phyloP scores from a whole-genome alignment of 1,140 invertebrate species.

The Atopsyche davidsoni region DNA sequence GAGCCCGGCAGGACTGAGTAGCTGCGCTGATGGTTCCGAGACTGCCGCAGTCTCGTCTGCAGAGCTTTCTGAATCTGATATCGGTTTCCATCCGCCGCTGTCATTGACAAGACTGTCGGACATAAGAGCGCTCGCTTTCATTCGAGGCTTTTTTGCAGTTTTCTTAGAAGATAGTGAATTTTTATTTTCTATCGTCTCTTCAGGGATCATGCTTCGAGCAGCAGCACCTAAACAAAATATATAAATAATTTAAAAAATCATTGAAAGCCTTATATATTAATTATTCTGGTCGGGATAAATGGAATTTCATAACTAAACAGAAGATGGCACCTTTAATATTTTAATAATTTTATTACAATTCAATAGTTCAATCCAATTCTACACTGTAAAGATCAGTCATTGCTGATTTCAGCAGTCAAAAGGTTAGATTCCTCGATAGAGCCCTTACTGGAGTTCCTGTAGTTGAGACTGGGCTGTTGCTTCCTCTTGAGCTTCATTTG shows the following conservation, averaged over 20 bases:
- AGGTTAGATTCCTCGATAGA: background rate
- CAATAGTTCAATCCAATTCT: conserved; percentile 5
- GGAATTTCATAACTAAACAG: background rate
- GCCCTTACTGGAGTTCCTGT: conserved; percentile 6
- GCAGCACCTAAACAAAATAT: conserved; percentile 7
- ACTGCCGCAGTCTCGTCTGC: background rate
- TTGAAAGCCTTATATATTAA: too few relatives aligned
- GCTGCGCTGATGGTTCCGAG: background rate
- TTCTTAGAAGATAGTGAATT: background rate
- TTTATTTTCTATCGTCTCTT: background rate
- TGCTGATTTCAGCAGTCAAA: background rate
- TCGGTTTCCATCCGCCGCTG: too few relatives aligned
- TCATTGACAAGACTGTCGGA: too few relatives aligned
- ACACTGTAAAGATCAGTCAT: background rate
- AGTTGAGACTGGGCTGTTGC: background rate
- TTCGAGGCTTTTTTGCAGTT: background rate
- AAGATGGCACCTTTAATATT: background rate
- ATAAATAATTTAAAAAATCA: background rate
- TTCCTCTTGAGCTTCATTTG: background rate
- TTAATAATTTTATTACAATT: conserved; percentile 1
- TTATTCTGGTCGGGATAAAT: background rate
- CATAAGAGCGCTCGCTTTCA: too few relatives aligned
- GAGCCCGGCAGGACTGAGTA: too few relatives aligned
- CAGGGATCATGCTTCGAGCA: background rate
- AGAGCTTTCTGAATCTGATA: background rate